Percentiles rank a stretch among this genome's conserved stretches.
Evolutionary conservation across 2,113 vertebrate genomes (phyloP).

Genomic region (Grus americana): DNA sequence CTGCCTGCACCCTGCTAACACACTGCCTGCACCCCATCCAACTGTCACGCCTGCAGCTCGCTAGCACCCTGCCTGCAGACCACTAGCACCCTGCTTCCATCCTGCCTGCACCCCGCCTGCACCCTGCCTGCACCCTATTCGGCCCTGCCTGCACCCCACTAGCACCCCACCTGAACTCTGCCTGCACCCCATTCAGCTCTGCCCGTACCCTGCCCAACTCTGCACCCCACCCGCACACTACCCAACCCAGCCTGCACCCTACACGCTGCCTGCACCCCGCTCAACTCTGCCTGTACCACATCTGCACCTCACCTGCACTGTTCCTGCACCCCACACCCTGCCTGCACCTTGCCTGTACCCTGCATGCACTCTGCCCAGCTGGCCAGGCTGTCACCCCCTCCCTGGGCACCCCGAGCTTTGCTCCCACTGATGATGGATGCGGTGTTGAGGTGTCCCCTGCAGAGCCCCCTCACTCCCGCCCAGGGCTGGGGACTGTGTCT

Average conservation of each 20-base stretch:
- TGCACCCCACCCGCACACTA: not conserved
- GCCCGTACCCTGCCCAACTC: not conserved
- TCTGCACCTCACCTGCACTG: not conserved
- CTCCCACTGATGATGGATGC: not conserved
- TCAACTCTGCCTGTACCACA: not conserved
- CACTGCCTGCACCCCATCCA: not conserved
- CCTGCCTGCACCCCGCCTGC: not conserved
- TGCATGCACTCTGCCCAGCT: not conserved
- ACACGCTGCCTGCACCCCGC: not conserved
- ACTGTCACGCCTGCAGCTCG: too few relatives aligned
- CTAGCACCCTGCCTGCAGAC: not conserved
- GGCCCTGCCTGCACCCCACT: not conserved
- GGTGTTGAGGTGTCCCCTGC: not conserved
- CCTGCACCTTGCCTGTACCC: too few relatives aligned
- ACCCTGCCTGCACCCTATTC: not conserved
- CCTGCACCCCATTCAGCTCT: not conserved
- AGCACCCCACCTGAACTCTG: not conserved
- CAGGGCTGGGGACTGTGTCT: accelerated
- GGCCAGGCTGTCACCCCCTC: accelerated
- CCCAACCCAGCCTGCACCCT: not conserved
- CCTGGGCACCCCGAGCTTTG: not conserved
- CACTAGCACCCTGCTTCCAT: not conserved
- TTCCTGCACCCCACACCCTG: not conserved
- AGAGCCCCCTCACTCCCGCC: not conserved
- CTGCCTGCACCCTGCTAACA: not conserved